Evolutionary conservation across 2,888 invertebrate species (phyloP).

Genomic region (Mythimna loreyi): DNA sequence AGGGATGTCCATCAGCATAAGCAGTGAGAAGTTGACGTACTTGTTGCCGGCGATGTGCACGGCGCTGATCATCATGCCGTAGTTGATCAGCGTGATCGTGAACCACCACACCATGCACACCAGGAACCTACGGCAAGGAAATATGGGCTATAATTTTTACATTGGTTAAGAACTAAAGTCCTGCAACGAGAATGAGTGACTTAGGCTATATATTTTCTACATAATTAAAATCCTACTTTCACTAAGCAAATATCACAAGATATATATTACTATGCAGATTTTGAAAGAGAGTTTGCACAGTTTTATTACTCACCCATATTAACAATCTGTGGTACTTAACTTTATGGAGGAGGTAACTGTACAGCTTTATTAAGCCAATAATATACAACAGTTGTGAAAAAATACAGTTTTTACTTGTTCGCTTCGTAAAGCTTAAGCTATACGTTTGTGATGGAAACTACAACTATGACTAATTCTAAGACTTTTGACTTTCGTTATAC

Average conservation of each 20-base stretch:
- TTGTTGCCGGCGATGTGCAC: constrained; percentile 87
- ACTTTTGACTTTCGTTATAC: not conserved
- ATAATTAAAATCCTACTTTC: not conserved
- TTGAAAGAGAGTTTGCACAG: constrained; percentile 5
- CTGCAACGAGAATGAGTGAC: not conserved
- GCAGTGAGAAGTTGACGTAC: constrained; percentile 84
- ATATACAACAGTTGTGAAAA: not conserved
- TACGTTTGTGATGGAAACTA: constrained; percentile 3
- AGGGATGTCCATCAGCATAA: constrained; percentile 87
- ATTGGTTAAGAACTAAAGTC: not conserved
- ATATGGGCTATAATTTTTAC: not conserved
- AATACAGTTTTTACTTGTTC: not conserved
- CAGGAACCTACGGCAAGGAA: constrained; percentile 68
- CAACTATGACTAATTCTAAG: not conserved
- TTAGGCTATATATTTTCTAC: too few species aligned
- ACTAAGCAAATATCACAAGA: too few species aligned
- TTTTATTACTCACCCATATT: constrained; percentile 1
- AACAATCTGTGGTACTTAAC: not conserved
- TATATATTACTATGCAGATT: constrained; percentile 3
- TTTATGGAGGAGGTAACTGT: constrained; percentile 18
- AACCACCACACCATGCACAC: constrained; percentile 88
- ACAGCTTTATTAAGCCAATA: constrained; percentile 2
- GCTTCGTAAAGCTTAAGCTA: too few species aligned
- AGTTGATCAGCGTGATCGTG: constrained; percentile 87
- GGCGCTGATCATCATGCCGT: constrained; percentile 88